Percentiles rank a stretch among this genome's conserved stretches.
Conservation (phyloP, 2,888 invertebrate species). For the Anodontia alba region DNA sequence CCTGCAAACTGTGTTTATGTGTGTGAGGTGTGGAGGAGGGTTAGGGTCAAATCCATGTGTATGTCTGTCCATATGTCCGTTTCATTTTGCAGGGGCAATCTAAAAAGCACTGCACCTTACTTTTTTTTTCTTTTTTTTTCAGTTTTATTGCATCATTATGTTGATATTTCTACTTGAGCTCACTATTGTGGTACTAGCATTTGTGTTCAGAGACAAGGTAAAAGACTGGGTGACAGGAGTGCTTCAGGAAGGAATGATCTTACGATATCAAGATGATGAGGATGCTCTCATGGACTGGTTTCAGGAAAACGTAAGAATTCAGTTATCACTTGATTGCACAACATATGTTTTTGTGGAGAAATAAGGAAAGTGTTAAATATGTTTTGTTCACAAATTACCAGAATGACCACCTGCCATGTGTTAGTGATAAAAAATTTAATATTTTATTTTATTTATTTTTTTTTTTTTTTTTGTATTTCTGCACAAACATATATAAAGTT, state of each 20-base stretch:
- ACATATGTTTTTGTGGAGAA: too few species aligned
- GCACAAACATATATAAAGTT: too few species aligned
- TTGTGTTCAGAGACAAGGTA: conserved; percentile 96
- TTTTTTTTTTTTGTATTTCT: too few species aligned
- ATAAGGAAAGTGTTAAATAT: too few species aligned
- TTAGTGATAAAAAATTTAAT: background rate
- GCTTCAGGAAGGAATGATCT: conserved; percentile 93
- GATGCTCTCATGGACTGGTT: conserved; percentile 97
- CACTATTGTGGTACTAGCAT: conserved; percentile 95
- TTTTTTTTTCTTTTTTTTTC: conserved; percentile 84
- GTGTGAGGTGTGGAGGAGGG: too few species aligned
- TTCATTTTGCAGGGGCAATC: too few species aligned
- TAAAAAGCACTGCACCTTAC: too few species aligned
- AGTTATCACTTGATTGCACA: background rate
- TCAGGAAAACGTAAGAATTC: conserved; percentile 91
- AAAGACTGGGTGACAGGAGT: conserved; percentile 93
- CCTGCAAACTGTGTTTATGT: too few species aligned
- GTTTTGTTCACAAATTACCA: background rate
- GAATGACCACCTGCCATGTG: background rate
- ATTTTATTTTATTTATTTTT: too few species aligned
- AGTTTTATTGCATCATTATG: conserved; percentile 95
- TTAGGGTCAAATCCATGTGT: too few species aligned
- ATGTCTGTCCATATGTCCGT: too few species aligned
- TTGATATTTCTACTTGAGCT: conserved; percentile 96
- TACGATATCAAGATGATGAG: conserved; percentile 96